These are phyloP conservation scores for Ciona savignyi DNA, from an alignment of 23 tunicate genomes.

Conservation along the genomic window DNA sequence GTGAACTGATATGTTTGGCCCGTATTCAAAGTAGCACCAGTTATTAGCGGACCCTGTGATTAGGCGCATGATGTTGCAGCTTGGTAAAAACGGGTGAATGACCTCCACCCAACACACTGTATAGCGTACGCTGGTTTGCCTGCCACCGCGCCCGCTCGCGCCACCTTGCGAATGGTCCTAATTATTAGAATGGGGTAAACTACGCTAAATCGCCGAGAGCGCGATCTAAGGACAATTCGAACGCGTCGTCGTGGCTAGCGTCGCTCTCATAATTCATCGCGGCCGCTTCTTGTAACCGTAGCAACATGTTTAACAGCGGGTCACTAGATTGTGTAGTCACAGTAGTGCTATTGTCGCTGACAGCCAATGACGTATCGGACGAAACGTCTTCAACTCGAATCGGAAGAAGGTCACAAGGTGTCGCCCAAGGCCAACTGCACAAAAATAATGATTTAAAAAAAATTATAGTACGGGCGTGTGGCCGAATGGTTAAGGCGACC, in stretches of 20 bases:
- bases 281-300: conserved; percentile 69
- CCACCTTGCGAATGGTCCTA: background rate
- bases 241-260: conserved; percentile 66
- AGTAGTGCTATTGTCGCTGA: background rate
- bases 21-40: too few relatives aligned
- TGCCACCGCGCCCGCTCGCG: background rate
- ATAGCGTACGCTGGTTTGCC: too few relatives aligned
- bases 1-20: too few relatives aligned
- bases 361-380: conserved; percentile 1
- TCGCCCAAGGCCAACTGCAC: conserved; percentile 60
- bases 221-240: conserved; percentile 50
- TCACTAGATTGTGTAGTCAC: conserved; percentile 26
- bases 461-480: too few relatives aligned
- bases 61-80: too few relatives aligned
- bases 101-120: too few relatives aligned
- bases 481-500: too few relatives aligned
- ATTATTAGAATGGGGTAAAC: background rate
- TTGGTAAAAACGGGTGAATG: too few relatives aligned
- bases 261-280: conserved; percentile 64
- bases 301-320: conserved; percentile 74
- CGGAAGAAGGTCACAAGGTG: conserved; percentile 36
- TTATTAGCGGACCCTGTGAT: too few relatives aligned
- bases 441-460: background rate
- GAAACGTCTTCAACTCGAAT: conserved; percentile 70
- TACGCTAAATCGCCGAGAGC: conserved; percentile 51